These are phyloP conservation scores for Nemopilema nomurai DNA, from an alignment of 30 jellyfish, hydroid and myxozoan genomes.

Conservation along the genomic window DNA sequence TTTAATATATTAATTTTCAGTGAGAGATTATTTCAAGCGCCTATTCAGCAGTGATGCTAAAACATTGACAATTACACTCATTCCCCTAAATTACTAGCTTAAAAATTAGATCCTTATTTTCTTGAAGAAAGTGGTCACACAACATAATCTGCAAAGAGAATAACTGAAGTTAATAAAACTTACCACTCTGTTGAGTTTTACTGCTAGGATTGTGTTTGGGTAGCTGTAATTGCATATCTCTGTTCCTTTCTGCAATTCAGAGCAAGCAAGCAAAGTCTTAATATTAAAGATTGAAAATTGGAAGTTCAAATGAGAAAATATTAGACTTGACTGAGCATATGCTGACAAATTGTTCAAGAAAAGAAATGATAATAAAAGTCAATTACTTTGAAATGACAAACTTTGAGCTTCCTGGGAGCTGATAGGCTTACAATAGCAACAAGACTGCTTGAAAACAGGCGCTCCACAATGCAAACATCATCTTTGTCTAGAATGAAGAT, in stretches of 20 bases:
- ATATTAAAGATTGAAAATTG: not conserved
- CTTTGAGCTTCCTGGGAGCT: constrained; percentile 98
- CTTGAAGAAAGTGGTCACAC: no score
- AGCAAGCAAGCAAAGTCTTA: not conserved
- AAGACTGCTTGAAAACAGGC: constrained; percentile 93
- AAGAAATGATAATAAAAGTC: not conserved
- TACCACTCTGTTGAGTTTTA: constrained; percentile 95
- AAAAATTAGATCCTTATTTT: no score
- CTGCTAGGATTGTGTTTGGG: constrained; percentile 97
- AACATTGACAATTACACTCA: no score
- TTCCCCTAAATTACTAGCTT: no score
- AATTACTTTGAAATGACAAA: constrained; percentile 91
- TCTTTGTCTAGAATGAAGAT: constrained; percentile 72
- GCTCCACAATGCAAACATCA: constrained; percentile 96
- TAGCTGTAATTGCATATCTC: constrained; percentile 98
- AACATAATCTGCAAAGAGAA: not conserved
- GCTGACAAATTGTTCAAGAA: no score
- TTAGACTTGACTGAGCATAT: no score
- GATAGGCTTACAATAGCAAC: constrained; percentile 96
- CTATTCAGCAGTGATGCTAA: no score
- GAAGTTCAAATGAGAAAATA: not conserved
- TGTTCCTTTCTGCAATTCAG: constrained; percentile 87
- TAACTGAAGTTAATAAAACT: not conserved
- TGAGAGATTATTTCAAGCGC: no score
- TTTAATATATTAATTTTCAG: no score